Evolutionary conservation across 2,113 vertebrate genomes (phyloP).

Genomic region (Myotis davidii): DNA sequence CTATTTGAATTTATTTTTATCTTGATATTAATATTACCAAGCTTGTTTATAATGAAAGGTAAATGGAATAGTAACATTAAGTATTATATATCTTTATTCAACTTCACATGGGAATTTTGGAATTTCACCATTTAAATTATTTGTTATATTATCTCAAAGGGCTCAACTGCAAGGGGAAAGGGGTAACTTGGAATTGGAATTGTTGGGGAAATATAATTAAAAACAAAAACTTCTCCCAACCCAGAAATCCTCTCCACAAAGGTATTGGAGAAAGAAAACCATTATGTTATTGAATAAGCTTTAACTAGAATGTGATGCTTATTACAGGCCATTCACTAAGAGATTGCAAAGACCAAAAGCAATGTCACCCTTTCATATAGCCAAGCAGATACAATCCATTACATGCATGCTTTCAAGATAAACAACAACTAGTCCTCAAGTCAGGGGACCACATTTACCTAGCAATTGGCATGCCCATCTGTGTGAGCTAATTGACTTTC

Average conservation of each 20-base stretch:
- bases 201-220: slow-evolving; percentile 2
- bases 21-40: not conserved
- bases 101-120: slow-evolving; percentile 18
- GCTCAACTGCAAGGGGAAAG: not conserved
- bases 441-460: not conserved
- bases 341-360: not conserved
- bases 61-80: slow-evolving; percentile 7
- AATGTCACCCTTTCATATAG: not conserved
- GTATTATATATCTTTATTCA: not conserved
- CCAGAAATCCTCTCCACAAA: not conserved
- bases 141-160: slow-evolving; percentile 1
- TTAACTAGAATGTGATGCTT: not conserved
- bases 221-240: slow-evolving; percentile 6
- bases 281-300: not conserved
- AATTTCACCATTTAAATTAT: slow-evolving; percentile 34
- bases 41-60: not conserved
- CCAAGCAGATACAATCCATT: not conserved
- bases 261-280: not conserved
- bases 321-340: not conserved
- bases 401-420: not conserved
- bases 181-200: not conserved
- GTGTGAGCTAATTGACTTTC: slow-evolving; percentile 24
- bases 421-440: not conserved
- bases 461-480: not conserved
- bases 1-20: slow-evolving; percentile 35